Base-by-base conservation (phyloP, 2,113 vertebrate genomes). In the Sceloporus undulatus region DNA sequence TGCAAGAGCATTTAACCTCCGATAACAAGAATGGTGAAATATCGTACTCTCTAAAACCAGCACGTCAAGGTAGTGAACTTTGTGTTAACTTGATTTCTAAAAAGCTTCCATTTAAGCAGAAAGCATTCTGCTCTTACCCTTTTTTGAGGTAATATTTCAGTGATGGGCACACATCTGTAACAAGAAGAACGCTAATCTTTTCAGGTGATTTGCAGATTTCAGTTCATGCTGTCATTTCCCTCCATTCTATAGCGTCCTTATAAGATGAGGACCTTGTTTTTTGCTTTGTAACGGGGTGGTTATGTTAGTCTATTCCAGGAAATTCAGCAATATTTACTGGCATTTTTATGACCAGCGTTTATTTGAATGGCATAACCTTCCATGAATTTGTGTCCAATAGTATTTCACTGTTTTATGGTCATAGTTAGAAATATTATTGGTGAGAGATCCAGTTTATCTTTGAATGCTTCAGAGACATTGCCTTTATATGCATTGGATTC, bases 1-100 rank as follows among this genome's bases (percentile, higher is more conserved):
- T 79, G 85, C 91, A 14, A 86, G 90, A 90, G 52, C 84, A 23
- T 88, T 4, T 93, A 88, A 91, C 94, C 94, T 94, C 89, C 89
- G 85, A 84, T 94, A 92, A 91, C 91, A 85, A 90, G 82, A 88
- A 52, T 66, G 82, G 54, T 85, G 92, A 91, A 93, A 92, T 93
- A 79, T 82, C 66, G 87, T 90, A 82, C 82, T 82, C 94, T 88
- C 95, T 94, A 91, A 92, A 94, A 95, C 13, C 7, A 29, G 48
- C 19, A 13, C 25, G 27, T 16, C 19, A 34, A 83, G 19, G 8
- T 74, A 27, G 10, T 71, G 9, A 75, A 75, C 48, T 38, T 85
- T 56, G 13, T 85, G 5, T 84, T 73, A 48, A 23, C 5, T 2
- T 82, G 14, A 48, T 66, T 2, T 29, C 2, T 40, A 18, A 70